Conservation (phyloP, 35 echinoderm and acorn worm genomes). For the Eucidaris tribuloides region DNA sequence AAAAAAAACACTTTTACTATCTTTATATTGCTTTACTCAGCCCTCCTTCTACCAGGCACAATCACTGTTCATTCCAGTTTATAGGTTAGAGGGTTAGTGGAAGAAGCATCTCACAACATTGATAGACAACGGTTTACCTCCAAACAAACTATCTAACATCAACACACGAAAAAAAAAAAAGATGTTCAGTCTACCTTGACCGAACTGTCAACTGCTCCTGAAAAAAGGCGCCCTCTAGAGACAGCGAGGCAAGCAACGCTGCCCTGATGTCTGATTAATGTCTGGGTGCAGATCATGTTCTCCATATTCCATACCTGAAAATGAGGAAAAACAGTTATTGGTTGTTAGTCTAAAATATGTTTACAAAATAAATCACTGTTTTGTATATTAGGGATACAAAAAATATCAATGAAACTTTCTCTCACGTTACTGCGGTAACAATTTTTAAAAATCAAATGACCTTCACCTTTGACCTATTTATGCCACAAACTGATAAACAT, state of each 20-base stretch:
- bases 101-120: too few relatives aligned
- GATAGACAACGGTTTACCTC: too few relatives aligned
- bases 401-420: neutral
- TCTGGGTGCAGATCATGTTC: slow-evolving; percentile 98
- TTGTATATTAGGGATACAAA: neutral
- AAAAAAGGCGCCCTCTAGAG: slow-evolving; percentile 95
- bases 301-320: slow-evolving; percentile 99
- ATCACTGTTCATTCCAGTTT: too few relatives aligned
- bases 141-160: too few relatives aligned
- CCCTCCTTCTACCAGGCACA: too few relatives aligned
- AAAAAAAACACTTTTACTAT: too few relatives aligned
- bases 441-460: too few relatives aligned
- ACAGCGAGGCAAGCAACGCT: slow-evolving; percentile 90
- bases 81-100: too few relatives aligned
- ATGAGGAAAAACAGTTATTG: neutral
- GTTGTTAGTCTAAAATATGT: neutral
- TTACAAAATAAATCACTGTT: neutral
- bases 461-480: too few relatives aligned
- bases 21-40: too few relatives aligned
- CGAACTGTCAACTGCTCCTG: slow-evolving; percentile 92
- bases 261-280: slow-evolving; percentile 86
- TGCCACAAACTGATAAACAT: too few relatives aligned
- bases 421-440: neutral
- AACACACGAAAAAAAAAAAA: too few relatives aligned
- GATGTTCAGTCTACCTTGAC: slow-evolving; percentile 69